Conservation (phyloP, 2,888 invertebrate species). For the Drosophila cognata region DNA sequence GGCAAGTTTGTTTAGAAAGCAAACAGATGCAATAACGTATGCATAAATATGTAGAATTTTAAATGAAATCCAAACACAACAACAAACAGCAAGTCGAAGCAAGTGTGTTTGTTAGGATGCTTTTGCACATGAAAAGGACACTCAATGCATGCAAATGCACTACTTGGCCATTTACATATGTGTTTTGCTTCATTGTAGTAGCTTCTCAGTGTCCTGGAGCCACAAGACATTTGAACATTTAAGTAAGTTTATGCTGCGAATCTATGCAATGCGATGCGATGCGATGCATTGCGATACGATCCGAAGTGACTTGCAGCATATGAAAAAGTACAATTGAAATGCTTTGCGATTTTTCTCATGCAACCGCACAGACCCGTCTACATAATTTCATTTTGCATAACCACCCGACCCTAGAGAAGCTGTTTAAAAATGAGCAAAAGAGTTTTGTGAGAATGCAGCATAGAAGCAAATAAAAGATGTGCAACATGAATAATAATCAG, state of each 20-base stretch:
- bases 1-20: constrained; percentile 49
- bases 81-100: constrained; percentile 2
- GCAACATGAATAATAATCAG: constrained; percentile 68
- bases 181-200: constrained; percentile 20
- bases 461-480: constrained; percentile 67
- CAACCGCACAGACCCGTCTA: constrained; percentile 8
- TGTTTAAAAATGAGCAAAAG: not conserved
- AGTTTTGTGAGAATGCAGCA: not conserved
- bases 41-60: constrained; percentile 72
- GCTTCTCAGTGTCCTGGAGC: constrained; percentile 40
- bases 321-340: constrained; percentile 75
- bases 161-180: constrained; percentile 35
- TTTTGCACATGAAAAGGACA: constrained; percentile 41
- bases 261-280: constrained; percentile 47
- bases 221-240: constrained; percentile 72
- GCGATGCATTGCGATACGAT: constrained; percentile 37
- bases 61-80: constrained; percentile 72
- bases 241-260: constrained; percentile 71
- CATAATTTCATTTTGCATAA: constrained; percentile 53
- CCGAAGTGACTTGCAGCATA: constrained; percentile 70
- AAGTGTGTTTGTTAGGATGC: constrained; percentile 20
- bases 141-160: constrained; percentile 71
- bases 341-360: constrained; percentile 79
- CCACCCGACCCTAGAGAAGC: constrained; percentile 3
- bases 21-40: constrained; percentile 58